Base-by-base conservation (phyloP, 2,113 vertebrate genomes). In the Vimba vimba region DNA sequence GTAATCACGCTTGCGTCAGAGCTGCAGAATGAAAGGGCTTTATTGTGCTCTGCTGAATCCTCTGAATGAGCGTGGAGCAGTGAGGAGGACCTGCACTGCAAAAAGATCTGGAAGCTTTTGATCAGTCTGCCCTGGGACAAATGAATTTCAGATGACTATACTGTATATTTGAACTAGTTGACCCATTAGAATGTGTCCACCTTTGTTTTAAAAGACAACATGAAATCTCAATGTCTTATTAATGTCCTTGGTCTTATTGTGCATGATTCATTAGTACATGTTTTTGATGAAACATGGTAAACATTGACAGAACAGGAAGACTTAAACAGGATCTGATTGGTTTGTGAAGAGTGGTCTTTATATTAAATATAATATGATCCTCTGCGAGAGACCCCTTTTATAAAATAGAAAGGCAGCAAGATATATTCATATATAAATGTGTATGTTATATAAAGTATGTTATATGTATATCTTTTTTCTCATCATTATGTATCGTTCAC, bases 11-110 rank as follows among this genome's bases (percentile, higher is more conserved):
- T 82, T 76, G 27, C 68, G 76, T 50, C 62, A 83, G 27, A 75
- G 50, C 79, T 73, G 50, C 36, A 85, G 33, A 55, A 75, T 88
- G 81, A 84, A 89, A 88, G 79, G 52, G 45, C 75, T 19, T 62
- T 75, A 79, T 91, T 89, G 88, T 88, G 62, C 84, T 82, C 23
- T 1, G n/a, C 47, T 86, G 76, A 88, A 87, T 83, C 73, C 55
- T 19, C 78, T 79, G 73, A 43, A 85, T 83, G 79, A 83, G 80
- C 74, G 57, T 59, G 23, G 50, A 62, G 64, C 27, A 39, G 73
- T 57, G 76, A 73, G 73, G 66, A 83, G 82, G 68, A 86, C 47
- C 52, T 82, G 45, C 55, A 57, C 77, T 59, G 57, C 21, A n/a
- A 87, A 84, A 36, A 79, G 19, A 79, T n/a, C 25, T 4, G 43